phyloP scores from a whole-genome alignment of 2,797 vertebrate genomes.

The Meriones psammophilus region DNA sequence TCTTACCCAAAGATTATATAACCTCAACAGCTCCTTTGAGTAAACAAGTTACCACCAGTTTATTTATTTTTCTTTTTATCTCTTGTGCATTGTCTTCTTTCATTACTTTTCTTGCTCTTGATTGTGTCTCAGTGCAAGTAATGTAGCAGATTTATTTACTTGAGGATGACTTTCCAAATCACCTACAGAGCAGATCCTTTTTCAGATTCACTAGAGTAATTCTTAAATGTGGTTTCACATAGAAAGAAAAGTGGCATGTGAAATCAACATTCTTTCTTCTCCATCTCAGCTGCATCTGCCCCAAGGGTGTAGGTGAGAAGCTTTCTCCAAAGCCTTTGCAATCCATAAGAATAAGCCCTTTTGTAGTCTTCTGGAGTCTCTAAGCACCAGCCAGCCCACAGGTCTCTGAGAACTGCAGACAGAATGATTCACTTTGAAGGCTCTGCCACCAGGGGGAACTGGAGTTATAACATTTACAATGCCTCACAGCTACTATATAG shows the following conservation, averaged over 20 bases:
- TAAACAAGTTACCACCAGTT: not conserved
- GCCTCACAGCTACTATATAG: conserved; percentile 36
- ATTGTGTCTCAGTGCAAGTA: not conserved
- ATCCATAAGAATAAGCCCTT: not conserved
- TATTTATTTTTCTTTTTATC: not conserved
- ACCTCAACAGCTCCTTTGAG: not conserved
- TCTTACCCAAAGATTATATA: not conserved
- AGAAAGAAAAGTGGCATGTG: not conserved
- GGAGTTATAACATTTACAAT: conserved; percentile 51
- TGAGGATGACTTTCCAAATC: not conserved
- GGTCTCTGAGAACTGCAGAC: not conserved
- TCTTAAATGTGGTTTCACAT: conserved; percentile 17
- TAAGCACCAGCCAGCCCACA: not conserved
- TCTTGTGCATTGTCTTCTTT: not conserved
- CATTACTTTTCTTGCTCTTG: not conserved
- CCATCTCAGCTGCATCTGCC: not conserved
- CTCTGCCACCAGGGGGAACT: conserved; percentile 82
- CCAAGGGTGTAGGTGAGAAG: not conserved
- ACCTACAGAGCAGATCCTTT: not conserved
- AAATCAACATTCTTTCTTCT: conserved; percentile 40
- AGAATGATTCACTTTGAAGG: conserved; percentile 63
- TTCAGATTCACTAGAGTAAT: conserved; percentile 2
- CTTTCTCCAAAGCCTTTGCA: conserved; percentile 13
- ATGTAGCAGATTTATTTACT: not conserved
- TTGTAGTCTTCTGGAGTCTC: not conserved